These are phyloP conservation scores for Aphodius sticticus DNA, from an alignment of 2,888 invertebrate genomes.

Conservation along the genomic window DNA sequence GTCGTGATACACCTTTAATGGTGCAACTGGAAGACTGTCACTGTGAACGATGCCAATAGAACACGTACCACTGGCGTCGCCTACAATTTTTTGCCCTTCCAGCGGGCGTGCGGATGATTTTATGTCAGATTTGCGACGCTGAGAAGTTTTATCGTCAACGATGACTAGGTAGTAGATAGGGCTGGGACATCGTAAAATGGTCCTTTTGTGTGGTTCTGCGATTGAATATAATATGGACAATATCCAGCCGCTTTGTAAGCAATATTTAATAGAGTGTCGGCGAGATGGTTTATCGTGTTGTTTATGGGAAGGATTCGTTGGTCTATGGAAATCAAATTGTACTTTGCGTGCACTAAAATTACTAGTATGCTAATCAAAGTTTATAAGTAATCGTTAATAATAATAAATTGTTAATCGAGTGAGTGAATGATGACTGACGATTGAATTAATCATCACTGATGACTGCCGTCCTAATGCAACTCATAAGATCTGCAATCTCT, in stretches of 20 bases:
- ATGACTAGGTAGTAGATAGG: neutral
- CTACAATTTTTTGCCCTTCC: neutral
- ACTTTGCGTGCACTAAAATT: neutral
- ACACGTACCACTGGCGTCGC: neutral
- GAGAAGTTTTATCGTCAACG: neutral
- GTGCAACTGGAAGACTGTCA: neutral
- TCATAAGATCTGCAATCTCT: too few species aligned
- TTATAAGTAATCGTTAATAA: too few species aligned
- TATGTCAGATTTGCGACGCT: neutral
- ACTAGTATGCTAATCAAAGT: neutral
- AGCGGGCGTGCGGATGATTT: slow-evolving; percentile 4
- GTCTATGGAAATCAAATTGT: neutral
- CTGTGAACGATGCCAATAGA: neutral
- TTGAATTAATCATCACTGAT: too few species aligned
- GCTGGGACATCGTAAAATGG: neutral
- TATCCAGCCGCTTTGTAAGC: slow-evolving; percentile 4
- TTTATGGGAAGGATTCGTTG: neutral
- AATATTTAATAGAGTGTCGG: neutral
- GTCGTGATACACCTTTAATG: neutral
- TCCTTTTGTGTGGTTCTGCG: neutral
- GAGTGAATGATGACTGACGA: too few species aligned
- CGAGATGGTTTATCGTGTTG: neutral
- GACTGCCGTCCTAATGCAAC: too few species aligned
- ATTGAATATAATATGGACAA: neutral
- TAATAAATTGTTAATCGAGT: too few species aligned